phyloP scores from a whole-genome alignment of 2,113 vertebrate genomes.

The Gymnobelideus leadbeateri region DNA sequence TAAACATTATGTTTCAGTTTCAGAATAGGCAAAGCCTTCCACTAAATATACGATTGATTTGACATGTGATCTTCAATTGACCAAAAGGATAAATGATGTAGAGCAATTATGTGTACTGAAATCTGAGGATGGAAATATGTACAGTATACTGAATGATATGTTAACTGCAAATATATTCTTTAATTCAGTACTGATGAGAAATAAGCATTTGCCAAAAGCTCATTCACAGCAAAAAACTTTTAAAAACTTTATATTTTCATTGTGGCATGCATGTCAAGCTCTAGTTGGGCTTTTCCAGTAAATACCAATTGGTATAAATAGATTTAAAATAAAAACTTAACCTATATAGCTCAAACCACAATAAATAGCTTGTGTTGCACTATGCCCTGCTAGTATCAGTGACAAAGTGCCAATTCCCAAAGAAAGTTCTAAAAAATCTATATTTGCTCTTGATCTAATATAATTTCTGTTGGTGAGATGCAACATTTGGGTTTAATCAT shows the following conservation, averaged over 20 bases:
- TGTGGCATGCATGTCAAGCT: slow-evolving; percentile 12
- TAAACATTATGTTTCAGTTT: not conserved
- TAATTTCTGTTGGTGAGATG: not conserved
- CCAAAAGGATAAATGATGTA: not conserved
- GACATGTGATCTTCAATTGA: not conserved
- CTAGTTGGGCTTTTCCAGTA: not conserved
- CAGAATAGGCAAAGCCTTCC: not conserved
- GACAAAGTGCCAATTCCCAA: slow-evolving; percentile 6
- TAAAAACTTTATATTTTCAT: not conserved
- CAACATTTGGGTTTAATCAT: slow-evolving; percentile 45
- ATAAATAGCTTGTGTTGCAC: not conserved
- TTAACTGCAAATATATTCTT: not conserved
- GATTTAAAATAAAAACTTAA: not conserved
- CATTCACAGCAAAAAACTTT: not conserved
- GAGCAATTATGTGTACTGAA: not conserved
- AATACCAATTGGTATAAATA: not conserved
- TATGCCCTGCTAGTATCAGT: not conserved
- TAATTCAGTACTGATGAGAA: not conserved
- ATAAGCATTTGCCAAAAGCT: not conserved
- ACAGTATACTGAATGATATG: slow-evolving; percentile 17
- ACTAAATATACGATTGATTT: not conserved
- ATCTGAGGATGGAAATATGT: slow-evolving; percentile 33
- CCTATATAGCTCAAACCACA: not conserved
- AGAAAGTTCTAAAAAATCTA: not conserved
- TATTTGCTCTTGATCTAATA: slow-evolving; percentile 8